Base-by-base conservation (phyloP, 2,888 invertebrate species). In the Aphrophora alni region DNA sequence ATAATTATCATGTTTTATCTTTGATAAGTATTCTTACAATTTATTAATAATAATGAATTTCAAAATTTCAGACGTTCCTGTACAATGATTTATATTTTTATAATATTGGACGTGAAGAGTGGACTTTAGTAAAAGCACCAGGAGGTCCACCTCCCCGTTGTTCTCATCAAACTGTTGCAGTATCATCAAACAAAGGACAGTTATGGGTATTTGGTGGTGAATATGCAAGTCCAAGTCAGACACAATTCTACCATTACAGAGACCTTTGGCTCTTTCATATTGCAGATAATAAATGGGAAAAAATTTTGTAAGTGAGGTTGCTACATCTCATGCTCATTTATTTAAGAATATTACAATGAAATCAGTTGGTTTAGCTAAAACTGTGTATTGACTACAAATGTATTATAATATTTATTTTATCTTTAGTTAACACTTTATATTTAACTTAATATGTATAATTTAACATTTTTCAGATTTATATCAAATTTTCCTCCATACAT, bases 221-320 rank as follows among this genome's bases (percentile, higher is more conserved):
- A 89, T 97, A 94, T 89, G 94, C 96, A 3, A 97, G 96, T 86
- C 95, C 95, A 0, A 93, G 95, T 0, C 97, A 97, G 87, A 93
- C 95, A 24, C 98, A 98, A 88, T 98, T 97, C 88, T 94, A 97
- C 87, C 98, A 98, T 87, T 98, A 97, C 88, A 93, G 93, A 87
- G 98, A 98, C 87, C 89, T 98, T 0, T 98, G 98, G 97, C 92
- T 95, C 79, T 95, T 93, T 87, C 93, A 94, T 84, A 88, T 97
- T 0, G 91, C 91, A 38, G 91, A 92, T 0, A 93, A 93, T 84
- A 92, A 92, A 87, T 98, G 98, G 98, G 95, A 97, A 85, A 97
- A 97, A 90, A 87, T 90, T 68, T 88, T 86, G 90, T 90, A 84
- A 86, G 88, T 86, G 78, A 2, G 33, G 14, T n/a, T n/a, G n/a